phyloP scores from a whole-genome alignment of 2,797 vertebrate species.

The Dallia pectoralis region DNA sequence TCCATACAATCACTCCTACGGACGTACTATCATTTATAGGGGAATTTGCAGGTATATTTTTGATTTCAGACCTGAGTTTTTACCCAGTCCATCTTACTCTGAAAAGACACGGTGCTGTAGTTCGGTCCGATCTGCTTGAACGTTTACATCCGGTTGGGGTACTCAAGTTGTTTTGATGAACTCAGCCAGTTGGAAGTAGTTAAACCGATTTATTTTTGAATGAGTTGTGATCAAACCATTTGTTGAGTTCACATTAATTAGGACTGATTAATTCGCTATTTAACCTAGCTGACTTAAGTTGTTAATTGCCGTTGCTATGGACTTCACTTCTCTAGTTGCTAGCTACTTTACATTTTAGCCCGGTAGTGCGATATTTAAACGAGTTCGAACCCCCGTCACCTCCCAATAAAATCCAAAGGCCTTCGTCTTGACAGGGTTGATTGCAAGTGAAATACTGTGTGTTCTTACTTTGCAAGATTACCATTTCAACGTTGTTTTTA shows the following conservation, averaged over 20 bases:
- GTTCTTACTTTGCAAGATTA: neutral
- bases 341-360: neutral
- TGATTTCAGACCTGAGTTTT: neutral
- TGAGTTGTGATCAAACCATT: too few species aligned
- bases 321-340: neutral
- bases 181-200: neutral
- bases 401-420: neutral
- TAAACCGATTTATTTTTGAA: neutral
- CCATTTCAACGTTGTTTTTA: slow-evolving; percentile 12
- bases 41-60: slow-evolving; percentile 47
- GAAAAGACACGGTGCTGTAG: neutral
- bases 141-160: slow-evolving; percentile 42
- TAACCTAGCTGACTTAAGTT: neutral
- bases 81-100: neutral
- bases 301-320: slow-evolving; percentile 1
- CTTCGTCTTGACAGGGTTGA: neutral
- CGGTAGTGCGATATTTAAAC: neutral
- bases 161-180: neutral
- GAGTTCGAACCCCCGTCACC: neutral
- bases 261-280: neutral
- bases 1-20: slow-evolving; percentile 12
- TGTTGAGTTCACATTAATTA: neutral
- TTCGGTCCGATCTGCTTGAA: slow-evolving; percentile 3
- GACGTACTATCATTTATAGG: slow-evolving; percentile 19
- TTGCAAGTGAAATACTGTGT: neutral